A percentile compares a stretch with the other conserved stretches of the same genome.
phyloP scores from a whole-genome alignment of 30 jellyfish, hydroid and myxozoan genomes.

The Mastigias papua region DNA sequence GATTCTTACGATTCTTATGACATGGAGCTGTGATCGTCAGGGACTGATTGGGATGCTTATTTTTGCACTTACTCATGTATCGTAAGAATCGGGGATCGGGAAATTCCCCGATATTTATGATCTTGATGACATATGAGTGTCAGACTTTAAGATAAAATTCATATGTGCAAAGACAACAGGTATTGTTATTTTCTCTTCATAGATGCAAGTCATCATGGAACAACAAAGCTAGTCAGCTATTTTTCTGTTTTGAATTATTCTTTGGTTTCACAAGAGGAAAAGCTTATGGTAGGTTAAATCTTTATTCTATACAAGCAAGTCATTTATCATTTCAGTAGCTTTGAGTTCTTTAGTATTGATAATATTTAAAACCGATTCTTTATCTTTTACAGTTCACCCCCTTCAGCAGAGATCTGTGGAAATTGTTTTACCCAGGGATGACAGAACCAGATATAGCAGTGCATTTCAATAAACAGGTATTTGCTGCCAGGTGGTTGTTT shows the following conservation, averaged over 20 bases:
- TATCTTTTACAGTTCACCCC: slow-evolving; percentile 84
- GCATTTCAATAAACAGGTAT: slow-evolving; percentile 95
- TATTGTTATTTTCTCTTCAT: not conserved
- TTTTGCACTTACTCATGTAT: too few relatives aligned
- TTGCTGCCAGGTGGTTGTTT: not conserved
- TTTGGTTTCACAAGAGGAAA: slow-evolving; percentile 89
- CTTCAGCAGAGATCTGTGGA: slow-evolving; percentile 87
- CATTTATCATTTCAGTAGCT: too few relatives aligned
- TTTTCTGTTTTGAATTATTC: slow-evolving; percentile 90
- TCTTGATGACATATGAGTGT: too few relatives aligned
- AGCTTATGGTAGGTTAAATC: slow-evolving; percentile 71
- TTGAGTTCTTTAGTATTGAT: not conserved
- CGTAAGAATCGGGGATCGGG: too few relatives aligned
- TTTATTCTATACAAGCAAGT: not conserved
- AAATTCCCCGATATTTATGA: too few relatives aligned
- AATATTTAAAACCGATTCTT: not conserved
- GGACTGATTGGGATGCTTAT: too few relatives aligned
- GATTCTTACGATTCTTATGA: too few relatives aligned
- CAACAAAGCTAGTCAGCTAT: slow-evolving; percentile 87
- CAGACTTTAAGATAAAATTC: too few relatives aligned
- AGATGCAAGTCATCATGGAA: slow-evolving; percentile 88
- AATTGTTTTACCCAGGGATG: slow-evolving; percentile 88
- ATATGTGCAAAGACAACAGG: too few relatives aligned
- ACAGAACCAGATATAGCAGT: slow-evolving; percentile 97
- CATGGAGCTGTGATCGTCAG: too few relatives aligned